These are phyloP conservation scores for Cynopterus brachyotis DNA, from an alignment of 2,113 vertebrate species.

Conservation along the genomic window DNA sequence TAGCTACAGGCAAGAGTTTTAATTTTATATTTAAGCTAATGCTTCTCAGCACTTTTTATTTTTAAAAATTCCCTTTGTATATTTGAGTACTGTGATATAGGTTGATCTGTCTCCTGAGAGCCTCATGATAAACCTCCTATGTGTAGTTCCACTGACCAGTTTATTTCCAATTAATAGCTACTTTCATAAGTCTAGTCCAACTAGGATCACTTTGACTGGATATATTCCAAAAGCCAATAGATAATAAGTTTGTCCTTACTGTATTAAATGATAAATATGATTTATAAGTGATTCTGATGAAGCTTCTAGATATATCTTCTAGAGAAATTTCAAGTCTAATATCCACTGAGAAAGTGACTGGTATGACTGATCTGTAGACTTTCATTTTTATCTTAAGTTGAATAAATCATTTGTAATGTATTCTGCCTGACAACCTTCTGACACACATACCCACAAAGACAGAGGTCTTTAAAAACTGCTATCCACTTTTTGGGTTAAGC, in stretches of 20 bases:
- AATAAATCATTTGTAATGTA: neutral
- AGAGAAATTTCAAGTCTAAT: constrained; percentile 47
- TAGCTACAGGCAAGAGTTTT: neutral
- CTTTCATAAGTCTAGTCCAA: neutral
- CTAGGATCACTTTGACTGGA: neutral
- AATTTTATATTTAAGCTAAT: neutral
- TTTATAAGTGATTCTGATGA: constrained; percentile 44
- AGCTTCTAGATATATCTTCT: constrained; percentile 18
- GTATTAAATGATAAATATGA: constrained; percentile 47
- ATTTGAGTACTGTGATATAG: neutral
- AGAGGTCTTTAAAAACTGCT: neutral
- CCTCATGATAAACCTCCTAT: neutral
- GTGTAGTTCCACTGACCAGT: neutral
- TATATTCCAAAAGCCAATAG: neutral
- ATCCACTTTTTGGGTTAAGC: neutral
- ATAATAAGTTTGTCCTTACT: constrained; percentile 24
- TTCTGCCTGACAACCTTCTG: neutral
- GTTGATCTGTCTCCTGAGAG: neutral
- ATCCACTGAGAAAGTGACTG: neutral
- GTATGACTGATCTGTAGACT: neutral
- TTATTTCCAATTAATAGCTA: neutral
- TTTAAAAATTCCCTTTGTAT: neutral
- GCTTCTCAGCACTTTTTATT: neutral
- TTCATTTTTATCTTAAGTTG: constrained; percentile 29
- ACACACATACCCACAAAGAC: neutral